Evolutionary conservation across 2,113 vertebrate species (phyloP), one percentile per base, ranked within the genome.

Genomic region (Heterotis niloticus): DNA sequence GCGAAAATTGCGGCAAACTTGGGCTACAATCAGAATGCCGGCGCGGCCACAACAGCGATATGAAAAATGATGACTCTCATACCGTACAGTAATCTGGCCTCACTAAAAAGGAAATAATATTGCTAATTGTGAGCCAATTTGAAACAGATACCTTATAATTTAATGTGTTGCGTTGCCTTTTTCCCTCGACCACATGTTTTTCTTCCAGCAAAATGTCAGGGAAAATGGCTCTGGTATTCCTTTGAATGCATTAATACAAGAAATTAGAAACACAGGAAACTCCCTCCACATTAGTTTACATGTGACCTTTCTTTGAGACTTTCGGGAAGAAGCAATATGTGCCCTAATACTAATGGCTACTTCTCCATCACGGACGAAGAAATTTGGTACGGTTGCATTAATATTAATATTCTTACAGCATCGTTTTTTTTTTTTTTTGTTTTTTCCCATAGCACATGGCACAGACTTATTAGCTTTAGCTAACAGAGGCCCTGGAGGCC

Each of bases 21-120:
- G 92, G 91, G 92, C 93, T 90, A 92, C 89, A 93, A 94, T 94
- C 92, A 92, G 90, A 91, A 93, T 92, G 92, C 91, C 92, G 92
- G 93, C 89, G 88, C 88, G 90, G 91, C 91, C 89, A 87, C 89
- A 84, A 90, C 87, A 92, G 93, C 93, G 51, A 18, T 57, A 57
- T 5, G 70, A n/a, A 72, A 72, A 72, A 54, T 44, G 52, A 72
- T 72, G 51, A 13, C 11, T 5, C 13, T 57, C 5, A 0, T 17
- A n/a, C 54, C 71, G 12, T 56, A 54, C 51, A 51, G 69, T 51
- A n/a, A 14, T 34, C 57, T 24, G 71, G n/a, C 18, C 52, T 24
- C 57, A 57, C 26, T 57, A 26, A 57, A 59, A 14, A 57, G 23
- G n/a, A 51, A 23, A 74, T 9, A 28, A 12, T 10, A 10, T 74